A percentile compares a stretch with the other conserved stretches of the same genome.
Evolutionary conservation across 64 coral and sea anemone genomes (phyloP).

Genomic region (Dendronephthya gigantea): DNA sequence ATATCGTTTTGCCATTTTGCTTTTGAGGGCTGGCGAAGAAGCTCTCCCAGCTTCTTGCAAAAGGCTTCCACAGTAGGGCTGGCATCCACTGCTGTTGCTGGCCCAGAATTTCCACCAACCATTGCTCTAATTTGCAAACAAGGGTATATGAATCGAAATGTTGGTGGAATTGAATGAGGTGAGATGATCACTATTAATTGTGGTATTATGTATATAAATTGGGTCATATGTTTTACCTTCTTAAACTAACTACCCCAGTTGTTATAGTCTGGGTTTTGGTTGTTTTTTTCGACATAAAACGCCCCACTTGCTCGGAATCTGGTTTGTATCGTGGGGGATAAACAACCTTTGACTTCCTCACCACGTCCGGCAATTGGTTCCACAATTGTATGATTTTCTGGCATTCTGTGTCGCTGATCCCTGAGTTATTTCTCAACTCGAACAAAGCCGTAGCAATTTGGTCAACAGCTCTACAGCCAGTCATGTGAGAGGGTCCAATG

Average conservation of each 20-base stretch:
- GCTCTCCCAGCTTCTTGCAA: not conserved
- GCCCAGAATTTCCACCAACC: slow-evolving; percentile 1
- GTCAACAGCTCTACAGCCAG: not conserved
- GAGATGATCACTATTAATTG: not conserved
- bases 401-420: not conserved
- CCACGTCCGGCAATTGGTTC: not conserved
- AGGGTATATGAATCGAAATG: not conserved
- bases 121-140: not conserved
- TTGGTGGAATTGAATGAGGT: not conserved
- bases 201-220: not conserved
- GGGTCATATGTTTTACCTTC: not conserved
- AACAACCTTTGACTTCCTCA: slow-evolving; percentile 4
- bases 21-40: not conserved
- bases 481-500: too few relatives aligned
- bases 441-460: not conserved
- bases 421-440: not conserved
- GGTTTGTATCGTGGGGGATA: slow-evolving; percentile 30
- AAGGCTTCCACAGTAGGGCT: not conserved
- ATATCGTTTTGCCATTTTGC: not conserved
- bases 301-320: not conserved
- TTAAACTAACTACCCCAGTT: slow-evolving; percentile 17
- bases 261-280: slow-evolving; percentile 25
- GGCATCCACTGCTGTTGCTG: not conserved
- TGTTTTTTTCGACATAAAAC: not conserved
- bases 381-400: not conserved